A percentile compares a stretch with the other conserved stretches of the same genome.
These are phyloP conservation scores for Zingel zingel DNA, from an alignment of 2,113 vertebrate genomes.

Conservation along the genomic window DNA sequence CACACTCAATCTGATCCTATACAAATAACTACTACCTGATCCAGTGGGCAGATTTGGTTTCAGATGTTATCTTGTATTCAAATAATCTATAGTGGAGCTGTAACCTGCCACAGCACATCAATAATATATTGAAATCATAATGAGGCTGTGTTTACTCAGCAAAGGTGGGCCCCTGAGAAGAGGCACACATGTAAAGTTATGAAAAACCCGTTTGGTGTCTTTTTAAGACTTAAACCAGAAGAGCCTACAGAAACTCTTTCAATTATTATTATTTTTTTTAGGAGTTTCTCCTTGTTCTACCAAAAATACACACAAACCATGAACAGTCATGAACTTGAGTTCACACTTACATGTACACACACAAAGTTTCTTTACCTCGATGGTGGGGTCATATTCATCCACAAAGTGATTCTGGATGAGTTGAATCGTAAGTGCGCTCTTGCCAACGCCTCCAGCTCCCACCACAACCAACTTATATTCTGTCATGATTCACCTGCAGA, in stretches of 20 bases:
- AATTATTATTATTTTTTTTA: slow-evolving; percentile 4
- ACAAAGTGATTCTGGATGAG: slow-evolving; percentile 88
- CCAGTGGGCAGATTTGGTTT: slow-evolving; percentile 22
- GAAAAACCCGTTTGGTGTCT: slow-evolving; percentile 66
- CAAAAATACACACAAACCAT: slow-evolving; percentile 28
- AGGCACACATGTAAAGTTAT: slow-evolving; percentile 43
- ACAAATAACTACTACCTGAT: slow-evolving; percentile 44
- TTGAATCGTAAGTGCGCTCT: slow-evolving; percentile 86
- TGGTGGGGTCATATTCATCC: slow-evolving; percentile 88
- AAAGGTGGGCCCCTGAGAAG: slow-evolving; percentile 11
- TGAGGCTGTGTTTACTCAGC: slow-evolving; percentile 28
- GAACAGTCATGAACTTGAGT: not conserved
- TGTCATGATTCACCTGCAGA: slow-evolving; percentile 85
- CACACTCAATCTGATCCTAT: slow-evolving; percentile 19
- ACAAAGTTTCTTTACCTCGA: slow-evolving; percentile 78
- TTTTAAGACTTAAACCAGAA: slow-evolving; percentile 74
- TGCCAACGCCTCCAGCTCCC: slow-evolving; percentile 86
- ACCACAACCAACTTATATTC: slow-evolving; percentile 88
- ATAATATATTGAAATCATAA: slow-evolving; percentile 44
- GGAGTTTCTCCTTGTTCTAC: slow-evolving; percentile 30
- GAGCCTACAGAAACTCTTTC: slow-evolving; percentile 63
- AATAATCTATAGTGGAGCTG: slow-evolving; percentile 25
- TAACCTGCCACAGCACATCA: slow-evolving; percentile 27
- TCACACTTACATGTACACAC: not conserved
- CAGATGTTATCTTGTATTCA: slow-evolving; percentile 37